Base-by-base conservation (phyloP, 2,888 invertebrate genomes). In the Athetis lepigone region DNA sequence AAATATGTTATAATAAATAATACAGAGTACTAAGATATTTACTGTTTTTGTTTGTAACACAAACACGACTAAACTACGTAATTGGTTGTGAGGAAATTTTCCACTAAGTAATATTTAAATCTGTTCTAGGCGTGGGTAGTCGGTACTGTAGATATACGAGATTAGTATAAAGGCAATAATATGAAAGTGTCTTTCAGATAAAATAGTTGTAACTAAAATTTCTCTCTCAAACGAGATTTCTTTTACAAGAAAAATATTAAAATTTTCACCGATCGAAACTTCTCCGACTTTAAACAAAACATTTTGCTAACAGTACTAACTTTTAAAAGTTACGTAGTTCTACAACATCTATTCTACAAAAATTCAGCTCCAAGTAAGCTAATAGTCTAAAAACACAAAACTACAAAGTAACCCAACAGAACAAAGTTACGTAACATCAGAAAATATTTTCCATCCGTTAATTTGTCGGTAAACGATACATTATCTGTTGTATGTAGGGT, bases 401-500 rank as follows among this genome's bases (percentile, higher is more conserved):
- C 45, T 45, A 64, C 50, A 68, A 75, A 63, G 58, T 58, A 69
- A 46, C 51, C 49, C 67, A 50, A 59, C 64, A 50, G 49, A 56
- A 61, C n/a, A 43, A 63, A 37, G 42, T 70, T 55, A 46, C 39
- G 58, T 54, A 75, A 78, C 71, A 73, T 71, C 21, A n/a, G 81
- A 80, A 88, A 89, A 89, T 85, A 87, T 86, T 85, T 84, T 80
- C 80, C 69, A 75, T 80, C 76, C 80, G 80, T 82, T 87, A 89
- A 89, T 91, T 89, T 88, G 83, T 87, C 75, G 64, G 89, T 84
- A 89, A 91, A 79, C 80, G 88, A 91, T 90, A 91, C 87, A 85
- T 84, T 77, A 78, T 76, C 56, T 82, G 82, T 83, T 84, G 79
- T n/a, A n/a, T n/a, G n/a, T n/a, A n/a, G n/a, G n/a, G n/a, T n/a